Evolutionary conservation across 2,113 vertebrate genomes (phyloP), one percentile per base, ranked within the genome.

Genomic region (Ciconia maguari): DNA sequence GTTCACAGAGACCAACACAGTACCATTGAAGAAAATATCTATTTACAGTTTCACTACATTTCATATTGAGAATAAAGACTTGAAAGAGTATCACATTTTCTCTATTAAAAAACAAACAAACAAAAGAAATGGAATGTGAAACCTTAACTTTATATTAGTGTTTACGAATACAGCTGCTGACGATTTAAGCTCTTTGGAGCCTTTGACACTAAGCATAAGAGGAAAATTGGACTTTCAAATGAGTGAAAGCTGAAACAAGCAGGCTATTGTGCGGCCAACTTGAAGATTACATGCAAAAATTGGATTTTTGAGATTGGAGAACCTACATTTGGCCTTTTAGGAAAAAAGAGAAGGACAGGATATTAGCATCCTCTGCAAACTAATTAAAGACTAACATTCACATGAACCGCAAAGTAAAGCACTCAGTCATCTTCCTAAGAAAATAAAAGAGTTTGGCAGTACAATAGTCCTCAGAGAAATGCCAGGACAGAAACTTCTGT

Each of bases 401-500:
- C 36, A 84, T 41, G 58, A 94, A 90, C 57, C 3, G 0, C 66
- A 78, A 85, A 93, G 62, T 46, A 87, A 91, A 79, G 70, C 74
- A 69, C 68, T 90, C 91, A 74, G 38, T 89, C 75, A 79, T 87
- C 57, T 58, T 93, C 87, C 71, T 90, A 92, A 94, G 75, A 75
- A 92, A 94, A 96, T 48, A 96, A 75, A 75, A 42, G 57, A 89
- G 14, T 79, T 76, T 97, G 94, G 94, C 58, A 69, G 49, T 7
- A 51, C 57, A 83, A 26, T 3, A 83, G 64, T 60, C 89, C 74
- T 54, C 70, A 70, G 77, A 71, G 94, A 69, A 94, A 96, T 29
- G 41, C 93, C 81, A 96, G 52, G 94, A 97, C 75, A 94, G 80
- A 92, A 70, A 92, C 85, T 91, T 97, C 62, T 92, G 78, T 81